Evolutionary conservation across 1,140 invertebrate species (phyloP), one percentile per base, ranked within the genome.

Genomic region (Ylistrum balloti): DNA sequence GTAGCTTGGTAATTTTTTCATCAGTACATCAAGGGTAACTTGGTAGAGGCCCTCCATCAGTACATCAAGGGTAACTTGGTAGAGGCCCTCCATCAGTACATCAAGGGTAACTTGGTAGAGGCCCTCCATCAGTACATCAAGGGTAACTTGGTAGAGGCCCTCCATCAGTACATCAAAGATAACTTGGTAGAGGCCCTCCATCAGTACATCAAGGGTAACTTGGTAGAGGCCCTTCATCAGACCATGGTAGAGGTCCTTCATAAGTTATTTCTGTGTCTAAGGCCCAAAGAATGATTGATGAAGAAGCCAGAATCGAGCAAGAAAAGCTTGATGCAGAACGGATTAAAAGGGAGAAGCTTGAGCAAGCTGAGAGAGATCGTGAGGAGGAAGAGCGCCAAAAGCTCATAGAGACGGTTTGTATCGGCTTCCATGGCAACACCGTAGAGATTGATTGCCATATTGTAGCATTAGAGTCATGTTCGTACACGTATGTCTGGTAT

Each of bases 391-490:
- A 74, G 56, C 56, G 56, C 28, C 56, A 74, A 74, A 74, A 74
- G 56, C 56, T 74, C 56, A 74, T 74, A 28, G 56, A 74, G 56
- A 74, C 56, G 56, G 56, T 74, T 74, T 74, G 56, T 74, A 74
- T 74, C 22, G 56, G 56, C n/a, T 74, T n/a, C n/a, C 56, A 74
- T 74, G 56, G 56, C 56, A 74, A 74, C 56, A 11, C 17, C 56
- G 56, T 74, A 74, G 56, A 74, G 17, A 74, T 74, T 9, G n/a
- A 74, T 74, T 74, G 56, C 56, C 56, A 74, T 74, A 22, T 74
- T 74, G 56, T 74, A 74, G 56, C 56, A 74, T 74, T 74, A 74
- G 56, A 74, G 56, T 74, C 56, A 74, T 74, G 56, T 74, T 74
- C 56, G 56, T 74, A 74, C 56, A 74, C 56, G 56, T 74, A 74